Evolutionary conservation across 1,140 invertebrate genomes (phyloP).

Genomic region (Drosophila setifemur): DNA sequence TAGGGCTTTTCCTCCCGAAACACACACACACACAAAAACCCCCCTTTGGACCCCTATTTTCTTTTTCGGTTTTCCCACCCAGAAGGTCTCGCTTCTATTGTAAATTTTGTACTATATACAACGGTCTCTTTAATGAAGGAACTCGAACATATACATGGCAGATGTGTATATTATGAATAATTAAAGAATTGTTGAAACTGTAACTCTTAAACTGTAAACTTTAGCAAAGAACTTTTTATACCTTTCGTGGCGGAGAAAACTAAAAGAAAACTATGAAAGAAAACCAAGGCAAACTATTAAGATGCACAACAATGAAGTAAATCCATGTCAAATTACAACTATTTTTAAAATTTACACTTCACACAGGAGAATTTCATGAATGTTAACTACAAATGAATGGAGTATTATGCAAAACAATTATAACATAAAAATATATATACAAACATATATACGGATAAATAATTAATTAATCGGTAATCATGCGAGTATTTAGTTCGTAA

Average conservation of each 20-base stretch:
- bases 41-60: not conserved
- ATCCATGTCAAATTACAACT: constrained; percentile 72
- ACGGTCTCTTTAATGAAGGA: constrained; percentile 48
- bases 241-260: constrained; percentile 52
- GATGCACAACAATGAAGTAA: constrained; percentile 36
- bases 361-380: constrained; percentile 48
- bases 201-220: constrained; percentile 70
- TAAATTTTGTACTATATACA: constrained; percentile 81
- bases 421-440: constrained; percentile 15
- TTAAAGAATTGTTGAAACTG: constrained; percentile 42
- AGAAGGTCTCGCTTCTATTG: constrained; percentile 67
- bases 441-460: constrained; percentile 32
- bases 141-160: constrained; percentile 8
- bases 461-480: constrained; percentile 39
- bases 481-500: constrained; percentile 49
- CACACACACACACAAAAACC: not conserved
- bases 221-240: constrained; percentile 67
- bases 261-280: constrained; percentile 3
- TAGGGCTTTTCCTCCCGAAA: constrained; percentile 39
- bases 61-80: constrained; percentile 11
- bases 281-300: constrained; percentile 15
- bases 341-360: constrained; percentile 72
- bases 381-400: constrained; percentile 37
- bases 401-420: constrained; percentile 48
- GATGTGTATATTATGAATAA: constrained; percentile 26